Evolutionary conservation across 2,113 vertebrate species (phyloP).

Genomic region (Rhizomys pruinosus): DNA sequence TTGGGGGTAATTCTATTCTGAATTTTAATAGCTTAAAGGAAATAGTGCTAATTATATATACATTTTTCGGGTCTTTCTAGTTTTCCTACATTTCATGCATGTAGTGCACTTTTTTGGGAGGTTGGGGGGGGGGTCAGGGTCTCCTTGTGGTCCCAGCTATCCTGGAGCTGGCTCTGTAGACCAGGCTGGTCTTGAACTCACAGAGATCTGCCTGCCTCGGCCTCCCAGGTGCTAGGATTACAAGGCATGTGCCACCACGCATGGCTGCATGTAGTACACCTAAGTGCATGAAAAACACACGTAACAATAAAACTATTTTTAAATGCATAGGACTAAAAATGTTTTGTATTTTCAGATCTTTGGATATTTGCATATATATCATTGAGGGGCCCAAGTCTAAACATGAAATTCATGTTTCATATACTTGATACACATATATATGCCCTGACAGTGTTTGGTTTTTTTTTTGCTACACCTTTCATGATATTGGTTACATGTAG

Average conservation of each 20-base stretch:
- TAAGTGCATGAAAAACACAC: too few relatives aligned
- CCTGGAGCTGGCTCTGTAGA: too few relatives aligned
- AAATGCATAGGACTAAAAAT: neutral
- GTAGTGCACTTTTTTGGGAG: too few relatives aligned
- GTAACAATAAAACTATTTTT: neutral
- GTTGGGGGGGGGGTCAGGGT: too few relatives aligned
- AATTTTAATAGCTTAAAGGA: too few relatives aligned
- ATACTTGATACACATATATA: neutral
- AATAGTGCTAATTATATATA: neutral
- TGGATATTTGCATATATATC: neutral
- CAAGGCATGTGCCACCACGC: neutral
- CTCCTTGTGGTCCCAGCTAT: too few relatives aligned
- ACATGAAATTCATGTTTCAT: neutral
- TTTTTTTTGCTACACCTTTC: neutral
- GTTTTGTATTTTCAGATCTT: neutral
- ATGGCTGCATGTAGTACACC: neutral
- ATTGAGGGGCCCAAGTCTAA: neutral
- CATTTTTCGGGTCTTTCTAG: neutral
- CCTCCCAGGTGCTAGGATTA: neutral
- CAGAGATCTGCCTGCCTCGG: neutral
- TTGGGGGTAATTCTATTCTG: neutral
- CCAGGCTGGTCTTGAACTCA: neutral
- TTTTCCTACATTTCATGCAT: neutral
- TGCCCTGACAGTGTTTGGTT: neutral
- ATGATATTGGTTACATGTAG: neutral